A percentile compares a stretch with the other conserved stretches of the same genome.
Conservation (phyloP, 2,888 invertebrate genomes). For the Hypsopygia costalis region DNA sequence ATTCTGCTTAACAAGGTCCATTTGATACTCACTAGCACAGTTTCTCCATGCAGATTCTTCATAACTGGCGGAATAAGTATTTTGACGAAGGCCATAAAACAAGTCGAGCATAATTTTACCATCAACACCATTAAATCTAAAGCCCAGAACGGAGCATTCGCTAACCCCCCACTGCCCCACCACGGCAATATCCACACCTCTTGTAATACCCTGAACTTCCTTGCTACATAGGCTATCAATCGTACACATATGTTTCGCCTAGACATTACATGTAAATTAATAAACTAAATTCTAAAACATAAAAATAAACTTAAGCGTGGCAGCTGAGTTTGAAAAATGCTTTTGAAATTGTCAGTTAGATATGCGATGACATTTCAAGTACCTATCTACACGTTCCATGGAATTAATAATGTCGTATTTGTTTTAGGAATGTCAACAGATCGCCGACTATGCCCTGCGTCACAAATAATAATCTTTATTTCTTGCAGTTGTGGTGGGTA, state of each 20-base stretch:
- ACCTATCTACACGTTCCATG: too few relatives aligned
- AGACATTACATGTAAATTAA: conserved; percentile 42
- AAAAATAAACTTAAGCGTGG: conserved; percentile 1
- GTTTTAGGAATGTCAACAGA: too few relatives aligned
- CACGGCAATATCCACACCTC: conserved; percentile 69
- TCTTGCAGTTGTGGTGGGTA: too few relatives aligned
- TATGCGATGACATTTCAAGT: too few relatives aligned
- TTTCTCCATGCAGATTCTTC: conserved; percentile 69
- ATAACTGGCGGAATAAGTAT: conserved; percentile 55
- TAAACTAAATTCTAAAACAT: conserved; percentile 25
- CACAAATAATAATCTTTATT: too few relatives aligned
- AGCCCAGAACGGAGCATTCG: conserved; percentile 56
- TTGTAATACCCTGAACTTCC: conserved; percentile 60
- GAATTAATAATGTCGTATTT: too few relatives aligned
- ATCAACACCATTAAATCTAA: conserved; percentile 58
- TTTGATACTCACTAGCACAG: conserved; percentile 51
- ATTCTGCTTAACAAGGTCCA: too few relatives aligned
- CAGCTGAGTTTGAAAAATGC: neutral
- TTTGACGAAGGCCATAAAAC: conserved; percentile 44
- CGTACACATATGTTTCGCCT: conserved; percentile 58
- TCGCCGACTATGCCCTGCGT: too few relatives aligned
- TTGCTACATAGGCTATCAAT: conserved; percentile 48
- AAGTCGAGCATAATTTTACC: conserved; percentile 58
- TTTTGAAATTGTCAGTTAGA: neutral
- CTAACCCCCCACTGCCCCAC: conserved; percentile 62